A percentile compares a stretch with the other conserved stretches of the same genome.
Evolutionary conservation across 2,113 vertebrate species (phyloP).

Genomic region (Tetrax tetrax): DNA sequence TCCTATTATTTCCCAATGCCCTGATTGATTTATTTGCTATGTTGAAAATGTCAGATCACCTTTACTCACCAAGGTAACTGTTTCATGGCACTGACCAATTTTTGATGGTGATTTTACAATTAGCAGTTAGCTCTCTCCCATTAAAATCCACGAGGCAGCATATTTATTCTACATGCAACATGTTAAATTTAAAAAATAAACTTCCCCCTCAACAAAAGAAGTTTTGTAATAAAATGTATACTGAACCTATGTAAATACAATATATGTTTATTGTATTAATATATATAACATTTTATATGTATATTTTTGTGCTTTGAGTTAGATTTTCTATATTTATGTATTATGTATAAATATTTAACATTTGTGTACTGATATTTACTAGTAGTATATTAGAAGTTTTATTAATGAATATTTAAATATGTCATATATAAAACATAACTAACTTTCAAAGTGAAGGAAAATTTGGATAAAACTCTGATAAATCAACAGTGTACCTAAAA

Average conservation of each 20-base stretch:
- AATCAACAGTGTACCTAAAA: not conserved
- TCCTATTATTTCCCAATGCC: not conserved
- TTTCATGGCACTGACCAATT: not conserved
- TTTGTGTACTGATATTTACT: not conserved
- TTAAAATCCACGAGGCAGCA: not conserved
- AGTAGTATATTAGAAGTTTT: not conserved
- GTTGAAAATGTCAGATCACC: not conserved
- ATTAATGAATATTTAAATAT: not conserved
- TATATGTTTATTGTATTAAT: not conserved
- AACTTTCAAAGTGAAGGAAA: not conserved
- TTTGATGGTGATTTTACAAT: not conserved
- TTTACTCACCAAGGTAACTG: not conserved
- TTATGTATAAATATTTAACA: not conserved
- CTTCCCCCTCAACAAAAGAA: not conserved
- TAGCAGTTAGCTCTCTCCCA: not conserved
- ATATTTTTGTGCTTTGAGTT: not conserved
- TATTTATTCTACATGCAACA: not conserved
- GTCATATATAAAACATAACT: not conserved
- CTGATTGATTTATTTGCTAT: not conserved
- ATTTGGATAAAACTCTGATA: not conserved
- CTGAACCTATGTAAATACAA: not conserved
- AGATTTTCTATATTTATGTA: not conserved
- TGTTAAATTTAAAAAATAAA: not conserved
- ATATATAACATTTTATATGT: not conserved
- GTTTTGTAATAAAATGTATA: not conserved